Conservation (phyloP, 2,888 invertebrate species). For the Adelphocoris suturalis region DNA sequence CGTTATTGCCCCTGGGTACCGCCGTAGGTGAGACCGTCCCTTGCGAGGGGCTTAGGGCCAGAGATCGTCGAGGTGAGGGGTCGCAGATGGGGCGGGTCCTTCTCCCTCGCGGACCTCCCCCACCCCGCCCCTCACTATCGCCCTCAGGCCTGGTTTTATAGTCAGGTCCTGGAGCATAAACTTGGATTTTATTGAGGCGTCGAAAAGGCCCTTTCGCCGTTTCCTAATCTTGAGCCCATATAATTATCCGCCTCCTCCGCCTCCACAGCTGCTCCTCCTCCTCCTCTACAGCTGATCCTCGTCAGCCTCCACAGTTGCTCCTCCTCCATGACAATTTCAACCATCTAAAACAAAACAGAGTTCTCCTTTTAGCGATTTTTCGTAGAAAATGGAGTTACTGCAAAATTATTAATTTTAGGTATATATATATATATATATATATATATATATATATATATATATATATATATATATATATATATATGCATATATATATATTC, state of each 20-base stretch:
- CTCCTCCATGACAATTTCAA: too few species aligned
- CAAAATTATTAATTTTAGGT: too few species aligned
- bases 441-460: too few species aligned
- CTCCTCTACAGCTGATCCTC: too few species aligned
- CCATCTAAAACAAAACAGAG: too few species aligned
- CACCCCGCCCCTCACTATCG: neutral
- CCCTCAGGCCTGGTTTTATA: neutral
- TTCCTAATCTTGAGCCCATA: constrained; percentile 12
- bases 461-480: too few species aligned
- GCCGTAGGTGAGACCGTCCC: neutral
- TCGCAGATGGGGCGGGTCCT: neutral
- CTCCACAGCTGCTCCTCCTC: too few species aligned
- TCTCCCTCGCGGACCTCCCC: neutral
- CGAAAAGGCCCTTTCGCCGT: constrained; percentile 18
- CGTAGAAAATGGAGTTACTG: too few species aligned
- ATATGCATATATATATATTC: too few species aligned
- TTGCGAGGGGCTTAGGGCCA: neutral
- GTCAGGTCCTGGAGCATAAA: neutral
- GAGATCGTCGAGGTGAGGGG: constrained; percentile 14
- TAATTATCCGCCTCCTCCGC: neutral
- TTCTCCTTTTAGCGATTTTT: too few species aligned
- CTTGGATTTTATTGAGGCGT: constrained; percentile 37
- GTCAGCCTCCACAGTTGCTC: too few species aligned
- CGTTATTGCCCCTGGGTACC: neutral
- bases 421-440: too few species aligned